A percentile compares a stretch with the other conserved stretches of the same genome.
Evolutionary conservation across 35 echinoderm and acorn worm genomes (phyloP).

Genomic region (Heliocidaris tuberculata): DNA sequence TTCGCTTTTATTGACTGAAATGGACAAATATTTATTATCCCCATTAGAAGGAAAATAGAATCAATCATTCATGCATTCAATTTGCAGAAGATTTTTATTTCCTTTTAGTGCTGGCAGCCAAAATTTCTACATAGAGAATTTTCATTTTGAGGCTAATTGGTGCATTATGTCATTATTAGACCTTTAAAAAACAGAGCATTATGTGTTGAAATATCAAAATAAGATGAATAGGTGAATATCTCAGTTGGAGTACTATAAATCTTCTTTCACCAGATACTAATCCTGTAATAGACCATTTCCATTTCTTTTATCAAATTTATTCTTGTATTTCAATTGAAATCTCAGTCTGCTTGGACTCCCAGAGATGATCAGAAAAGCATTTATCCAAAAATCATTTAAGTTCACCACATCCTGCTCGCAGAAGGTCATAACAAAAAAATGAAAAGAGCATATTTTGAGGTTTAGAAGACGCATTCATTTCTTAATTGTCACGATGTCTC

Average conservation of each 20-base stretch:
- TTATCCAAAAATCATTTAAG: constrained; percentile 32
- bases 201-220: background rate
- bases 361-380: constrained; percentile 4
- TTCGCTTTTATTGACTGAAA: constrained; percentile 1
- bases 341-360: background rate
- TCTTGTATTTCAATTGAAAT: background rate
- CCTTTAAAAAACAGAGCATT: background rate
- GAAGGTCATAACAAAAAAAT: constrained; percentile 28
- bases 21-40: constrained; percentile 18
- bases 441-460: constrained; percentile 25
- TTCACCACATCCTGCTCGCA: constrained; percentile 27
- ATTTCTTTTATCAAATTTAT: background rate
- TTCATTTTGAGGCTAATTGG: background rate
- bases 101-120: background rate
- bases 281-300: constrained; percentile 17
- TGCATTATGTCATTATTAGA: background rate
- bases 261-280: background rate
- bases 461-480: constrained; percentile 30
- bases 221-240: background rate
- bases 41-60: background rate
- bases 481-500: constrained; percentile 39
- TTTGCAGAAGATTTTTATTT: background rate
- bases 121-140: background rate
- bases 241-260: constrained; percentile 12
- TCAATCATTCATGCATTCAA: constrained; percentile 18